Base-by-base conservation (phyloP, 2,113 vertebrate species). In the Emydocephalus ijimae region DNA sequence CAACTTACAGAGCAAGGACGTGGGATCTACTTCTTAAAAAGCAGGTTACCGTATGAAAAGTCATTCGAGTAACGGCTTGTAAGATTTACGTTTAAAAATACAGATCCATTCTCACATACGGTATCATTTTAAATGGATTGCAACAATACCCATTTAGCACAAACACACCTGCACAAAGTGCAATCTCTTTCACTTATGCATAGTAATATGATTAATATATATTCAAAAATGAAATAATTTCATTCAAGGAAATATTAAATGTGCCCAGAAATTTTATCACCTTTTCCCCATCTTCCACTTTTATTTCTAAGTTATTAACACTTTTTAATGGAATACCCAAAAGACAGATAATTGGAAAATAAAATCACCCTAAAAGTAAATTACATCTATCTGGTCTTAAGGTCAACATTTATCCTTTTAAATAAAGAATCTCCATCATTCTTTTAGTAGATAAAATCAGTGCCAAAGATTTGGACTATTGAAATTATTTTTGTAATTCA, bases 1-100 rank as follows among this genome's bases (percentile, higher is more conserved):
- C 96, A 96, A 97, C 94, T 97, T 98, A 98, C 97, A 98, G 98
- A 98, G 97, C 97, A 97, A 97, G 95, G 95, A 95, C 95, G 97
- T 97, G 97, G 95, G 96, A 97, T 96, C 97, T 97, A 85, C 90
- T 96, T 96, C 96, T 97, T 96, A 95, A 96, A 97, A 96, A 98
- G 97, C 97, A 26, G 3, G 94, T 96, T 97, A 96, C 93, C 95
- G 96, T 96, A 98, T 94, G 97, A 98, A 98, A 96, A 96, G 95
- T 97, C 94, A 93, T 97, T 97, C 96, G 94, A 97, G 96, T 96
- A 96, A 97, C 96, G 97, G 96, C 96, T 97, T 97, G 89, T 95
- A 95, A 96, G 90, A 90, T 96, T 97, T 96, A 95, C 94, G 95
- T 96, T 96, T 96, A 95, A 95, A 92, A 95, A 95, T 93, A 96